Evolutionary conservation across 2,888 invertebrate species (phyloP).

Genomic region (Aphidius colemani): DNA sequence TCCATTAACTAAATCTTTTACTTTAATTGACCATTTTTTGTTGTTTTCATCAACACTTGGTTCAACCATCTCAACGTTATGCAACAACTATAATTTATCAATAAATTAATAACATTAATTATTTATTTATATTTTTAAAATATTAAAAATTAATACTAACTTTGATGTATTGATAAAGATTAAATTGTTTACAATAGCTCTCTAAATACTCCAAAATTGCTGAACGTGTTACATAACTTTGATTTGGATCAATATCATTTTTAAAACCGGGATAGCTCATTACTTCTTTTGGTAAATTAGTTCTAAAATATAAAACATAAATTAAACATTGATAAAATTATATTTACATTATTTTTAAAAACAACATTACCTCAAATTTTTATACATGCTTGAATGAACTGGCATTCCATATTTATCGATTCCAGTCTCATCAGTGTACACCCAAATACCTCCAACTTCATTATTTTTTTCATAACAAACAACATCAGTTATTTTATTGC

Average conservation of each 20-base stretch:
- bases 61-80: constrained; percentile 61
- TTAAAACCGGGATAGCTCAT: constrained; percentile 79
- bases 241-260: constrained; percentile 62
- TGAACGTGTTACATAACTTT: constrained; percentile 70
- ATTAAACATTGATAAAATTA: background rate
- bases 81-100: constrained; percentile 58
- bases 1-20: constrained; percentile 60
- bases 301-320: constrained; percentile 57
- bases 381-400: constrained; percentile 81
- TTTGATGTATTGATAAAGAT: constrained; percentile 68
- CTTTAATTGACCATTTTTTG: constrained; percentile 62
- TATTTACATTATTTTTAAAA: background rate
- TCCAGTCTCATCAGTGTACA: constrained; percentile 70
- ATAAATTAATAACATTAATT: background rate
- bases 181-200: constrained; percentile 68
- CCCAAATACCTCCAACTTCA: constrained; percentile 80
- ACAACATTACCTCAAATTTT: constrained; percentile 67
- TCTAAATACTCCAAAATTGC: constrained; percentile 73
- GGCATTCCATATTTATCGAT: constrained; percentile 70
- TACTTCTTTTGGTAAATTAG: constrained; percentile 80
- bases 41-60: constrained; percentile 44
- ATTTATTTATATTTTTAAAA: background rate
- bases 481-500: constrained; percentile 56
- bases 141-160: constrained; percentile 54
- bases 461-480: constrained; percentile 73